Conservation (phyloP, 2,113 vertebrate genomes). For the Seriola dumerili region DNA sequence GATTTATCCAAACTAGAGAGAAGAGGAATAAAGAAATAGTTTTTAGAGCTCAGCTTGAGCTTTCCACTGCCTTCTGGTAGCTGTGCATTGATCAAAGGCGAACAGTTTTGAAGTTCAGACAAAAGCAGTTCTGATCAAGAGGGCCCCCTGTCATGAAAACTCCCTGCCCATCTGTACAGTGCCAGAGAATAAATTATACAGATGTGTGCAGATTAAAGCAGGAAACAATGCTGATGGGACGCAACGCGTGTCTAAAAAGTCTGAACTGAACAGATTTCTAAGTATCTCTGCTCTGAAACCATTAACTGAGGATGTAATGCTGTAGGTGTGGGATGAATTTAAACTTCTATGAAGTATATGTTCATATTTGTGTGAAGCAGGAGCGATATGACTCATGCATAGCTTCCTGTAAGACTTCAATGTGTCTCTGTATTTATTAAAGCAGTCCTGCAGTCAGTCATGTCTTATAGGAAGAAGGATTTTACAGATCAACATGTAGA, state of each 20-base stretch:
- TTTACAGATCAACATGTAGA: conserved; percentile 46
- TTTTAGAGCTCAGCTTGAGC: conserved; percentile 52
- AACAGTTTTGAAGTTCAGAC: conserved; percentile 61
- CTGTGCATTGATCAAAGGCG: conserved; percentile 61
- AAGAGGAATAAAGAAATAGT: conserved; percentile 8
- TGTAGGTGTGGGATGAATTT: conserved; percentile 9
- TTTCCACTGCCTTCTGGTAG: conserved; percentile 44
- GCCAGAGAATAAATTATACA: conserved; percentile 53
- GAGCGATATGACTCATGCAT: conserved; percentile 50
- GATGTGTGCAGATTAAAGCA: conserved; percentile 49
- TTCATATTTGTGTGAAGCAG: conserved; percentile 44
- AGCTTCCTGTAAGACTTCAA: conserved; percentile 22
- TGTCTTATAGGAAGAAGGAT: conserved; percentile 2
- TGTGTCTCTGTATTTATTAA: conserved; percentile 28
- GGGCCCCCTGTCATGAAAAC: conserved; percentile 48
- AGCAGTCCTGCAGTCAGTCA: conserved; percentile 34
- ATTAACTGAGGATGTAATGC: background rate
- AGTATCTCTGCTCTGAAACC: conserved; percentile 14
- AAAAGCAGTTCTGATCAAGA: conserved; percentile 69
- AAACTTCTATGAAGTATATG: conserved; percentile 18
- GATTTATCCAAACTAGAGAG: conserved; percentile 50
- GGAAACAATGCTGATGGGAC: conserved; percentile 24
- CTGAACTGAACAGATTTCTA: conserved; percentile 18
- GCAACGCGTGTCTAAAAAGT: background rate
- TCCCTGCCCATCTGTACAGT: conserved; percentile 59